Evolutionary conservation across 2,113 vertebrate species (phyloP).

Genomic region (Callospermophilus lateralis): DNA sequence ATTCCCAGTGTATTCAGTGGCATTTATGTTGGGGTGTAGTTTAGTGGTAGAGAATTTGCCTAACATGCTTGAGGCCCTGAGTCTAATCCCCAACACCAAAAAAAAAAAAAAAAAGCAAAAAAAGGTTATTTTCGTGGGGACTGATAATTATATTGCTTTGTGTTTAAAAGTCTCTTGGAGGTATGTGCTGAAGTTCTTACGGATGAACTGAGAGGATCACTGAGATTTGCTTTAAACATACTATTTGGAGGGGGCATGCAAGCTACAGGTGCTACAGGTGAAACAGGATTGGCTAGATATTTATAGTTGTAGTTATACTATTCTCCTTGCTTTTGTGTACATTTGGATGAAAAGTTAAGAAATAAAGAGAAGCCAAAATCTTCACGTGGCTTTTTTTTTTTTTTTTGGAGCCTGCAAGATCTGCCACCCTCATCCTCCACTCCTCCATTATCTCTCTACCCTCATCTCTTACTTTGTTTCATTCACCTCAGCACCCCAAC

Average conservation of each 20-base stretch:
- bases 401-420: neutral
- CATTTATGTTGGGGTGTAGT: neutral
- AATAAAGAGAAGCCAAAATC: neutral
- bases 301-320: neutral
- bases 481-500: neutral
- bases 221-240: slow-evolving; percentile 35
- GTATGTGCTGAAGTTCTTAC: neutral
- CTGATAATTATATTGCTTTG: neutral
- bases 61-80: too few relatives aligned
- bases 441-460: neutral
- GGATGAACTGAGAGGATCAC: neutral
- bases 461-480: neutral
- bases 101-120: neutral
- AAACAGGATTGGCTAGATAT: neutral
- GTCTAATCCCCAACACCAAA: neutral
- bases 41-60: neutral
- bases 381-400: neutral
- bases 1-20: neutral
- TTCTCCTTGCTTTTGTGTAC: neutral
- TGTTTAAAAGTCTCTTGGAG: slow-evolving; percentile 5
- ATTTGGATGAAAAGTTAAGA: neutral
- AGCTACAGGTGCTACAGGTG: neutral
- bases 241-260: neutral
- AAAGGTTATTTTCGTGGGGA: neutral
- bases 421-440: neutral